Base-by-base conservation (phyloP, 2,888 invertebrate genomes). In the Tanytarsus gracilentus region DNA sequence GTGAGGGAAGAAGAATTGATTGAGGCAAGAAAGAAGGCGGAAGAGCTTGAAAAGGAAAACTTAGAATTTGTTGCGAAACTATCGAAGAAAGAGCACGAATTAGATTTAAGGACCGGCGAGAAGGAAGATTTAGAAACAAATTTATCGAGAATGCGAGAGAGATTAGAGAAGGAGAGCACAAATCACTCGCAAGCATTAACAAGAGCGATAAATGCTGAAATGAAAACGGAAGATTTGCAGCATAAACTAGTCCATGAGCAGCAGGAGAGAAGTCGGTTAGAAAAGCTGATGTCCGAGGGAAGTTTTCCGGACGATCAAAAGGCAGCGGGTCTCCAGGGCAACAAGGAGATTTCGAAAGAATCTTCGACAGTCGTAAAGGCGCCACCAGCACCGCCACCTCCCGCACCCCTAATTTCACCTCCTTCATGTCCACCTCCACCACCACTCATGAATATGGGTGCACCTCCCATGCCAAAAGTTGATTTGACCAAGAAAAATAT, bases 281-380 rank as follows among this genome's bases (percentile, higher is more conserved):
- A 94, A 71, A 84, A 88, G 67, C 78, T 93, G 66, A 88, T 93
- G 64, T 89, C 85, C 65, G 90, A 90, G 66, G 94, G 94, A 64
- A 91, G 89, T 76, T 83, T 94, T 69, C 93, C 94, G 6, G 94
- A 95, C 70, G 95, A 95, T 71, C 90, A 93, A 25, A 95, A 94
- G 79, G 88, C 84, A 62, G 76, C 78, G 56, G 76, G 77, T 1
- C 66, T 74, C 2, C 71, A 69, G 1, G 58, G 81, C 74, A 36
- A 79, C 73, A 27, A 79, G 77, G 3, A 74, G 76, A 1, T 77
- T 1, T 79, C 82, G 0, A 81, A 84, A 1, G 80, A 82, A 9
- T 70, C 71, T n/a, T 69, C 72, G 29, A 62, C 62, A 14, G 69
- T 72, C n/a, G 68, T 70, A 62, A 74, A 72, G 56, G 75, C 71